Evolutionary conservation across 2,888 invertebrate species (phyloP).

Genomic region (Agonopterix heracliana): DNA sequence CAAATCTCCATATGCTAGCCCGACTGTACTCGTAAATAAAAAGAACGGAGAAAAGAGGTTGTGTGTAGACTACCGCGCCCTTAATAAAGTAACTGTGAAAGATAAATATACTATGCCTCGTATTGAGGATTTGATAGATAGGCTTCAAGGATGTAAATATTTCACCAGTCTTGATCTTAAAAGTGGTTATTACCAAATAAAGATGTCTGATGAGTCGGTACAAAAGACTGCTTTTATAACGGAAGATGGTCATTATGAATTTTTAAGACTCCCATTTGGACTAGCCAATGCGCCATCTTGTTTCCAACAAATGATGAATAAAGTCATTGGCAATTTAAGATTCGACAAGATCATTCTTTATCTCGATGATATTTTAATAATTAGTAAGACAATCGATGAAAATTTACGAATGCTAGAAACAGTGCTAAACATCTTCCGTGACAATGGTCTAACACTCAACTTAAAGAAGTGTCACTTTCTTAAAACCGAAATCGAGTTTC

Average conservation of each 20-base stretch:
- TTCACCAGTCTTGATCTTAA: constrained; percentile 17
- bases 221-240: constrained; percentile 34
- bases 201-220: constrained; percentile 7
- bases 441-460: constrained; percentile 11
- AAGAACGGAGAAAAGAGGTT: no score
- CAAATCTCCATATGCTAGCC: constrained; percentile 1
- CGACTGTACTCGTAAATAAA: constrained; percentile 14
- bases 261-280: constrained; percentile 21
- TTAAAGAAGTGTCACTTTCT: constrained; percentile 8
- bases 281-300: constrained; percentile 23
- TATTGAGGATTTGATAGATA: constrained; percentile 30
- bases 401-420: constrained; percentile 7
- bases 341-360: no score
- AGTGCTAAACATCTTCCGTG: constrained; percentile 9
- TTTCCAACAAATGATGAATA: no score
- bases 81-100: constrained; percentile 19
- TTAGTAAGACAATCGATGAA: constrained; percentile 16
- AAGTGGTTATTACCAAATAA: not conserved
- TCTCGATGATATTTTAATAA: no score
- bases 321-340: no score
- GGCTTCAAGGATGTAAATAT: constrained; percentile 18
- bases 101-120: constrained; percentile 25
- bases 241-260: constrained; percentile 30
- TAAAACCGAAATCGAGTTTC: constrained; percentile 3
- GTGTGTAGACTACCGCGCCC: constrained; percentile 16